Percentiles rank a stretch among this genome's conserved stretches.
Evolutionary conservation across 2,888 invertebrate genomes (phyloP).

Genomic region (Orchesella flavescens): DNA sequence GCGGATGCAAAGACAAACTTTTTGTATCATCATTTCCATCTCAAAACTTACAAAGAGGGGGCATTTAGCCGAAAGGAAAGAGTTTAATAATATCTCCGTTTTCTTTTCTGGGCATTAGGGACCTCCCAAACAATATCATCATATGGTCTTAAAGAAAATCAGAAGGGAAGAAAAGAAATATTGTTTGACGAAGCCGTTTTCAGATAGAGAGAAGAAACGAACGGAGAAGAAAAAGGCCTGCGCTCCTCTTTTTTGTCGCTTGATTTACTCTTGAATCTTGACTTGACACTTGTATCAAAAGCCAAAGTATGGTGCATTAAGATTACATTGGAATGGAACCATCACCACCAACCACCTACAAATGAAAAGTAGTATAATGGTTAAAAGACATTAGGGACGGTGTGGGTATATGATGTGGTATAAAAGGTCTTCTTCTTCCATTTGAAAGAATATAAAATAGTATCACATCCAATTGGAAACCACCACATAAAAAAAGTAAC

Average conservation of each 20-base stretch:
- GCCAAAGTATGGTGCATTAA: background rate
- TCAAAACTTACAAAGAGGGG: too few relatives aligned
- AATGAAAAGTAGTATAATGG: background rate
- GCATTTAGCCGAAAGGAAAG: slow-evolving; percentile 7
- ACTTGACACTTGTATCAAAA: slow-evolving; percentile 56
- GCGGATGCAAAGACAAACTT: slow-evolving; percentile 12
- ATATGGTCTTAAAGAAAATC: background rate
- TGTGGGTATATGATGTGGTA: background rate
- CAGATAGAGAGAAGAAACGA: background rate
- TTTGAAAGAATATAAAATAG: slow-evolving; percentile 37
- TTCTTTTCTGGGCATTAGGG: slow-evolving; percentile 37
- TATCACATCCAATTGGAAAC: slow-evolving; percentile 39
- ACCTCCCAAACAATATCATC: slow-evolving; percentile 22
- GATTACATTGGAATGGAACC: slow-evolving; percentile 5
- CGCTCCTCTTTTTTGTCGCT: slow-evolving; percentile 25
- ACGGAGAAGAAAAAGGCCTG: background rate
- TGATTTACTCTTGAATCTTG: slow-evolving; percentile 57
- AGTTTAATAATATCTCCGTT: background rate
- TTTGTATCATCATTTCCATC: slow-evolving; percentile 24
- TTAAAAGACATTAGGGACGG: background rate
- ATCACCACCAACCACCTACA: slow-evolving; percentile 20
- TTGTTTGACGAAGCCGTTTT: background rate
- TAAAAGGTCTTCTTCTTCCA: background rate
- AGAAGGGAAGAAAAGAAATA: slow-evolving; percentile 2
- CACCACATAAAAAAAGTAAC: slow-evolving; percentile 45